These are phyloP conservation scores for Calcarius lapponicus DNA, from an alignment of 2,797 vertebrate genomes.

Conservation along the genomic window DNA sequence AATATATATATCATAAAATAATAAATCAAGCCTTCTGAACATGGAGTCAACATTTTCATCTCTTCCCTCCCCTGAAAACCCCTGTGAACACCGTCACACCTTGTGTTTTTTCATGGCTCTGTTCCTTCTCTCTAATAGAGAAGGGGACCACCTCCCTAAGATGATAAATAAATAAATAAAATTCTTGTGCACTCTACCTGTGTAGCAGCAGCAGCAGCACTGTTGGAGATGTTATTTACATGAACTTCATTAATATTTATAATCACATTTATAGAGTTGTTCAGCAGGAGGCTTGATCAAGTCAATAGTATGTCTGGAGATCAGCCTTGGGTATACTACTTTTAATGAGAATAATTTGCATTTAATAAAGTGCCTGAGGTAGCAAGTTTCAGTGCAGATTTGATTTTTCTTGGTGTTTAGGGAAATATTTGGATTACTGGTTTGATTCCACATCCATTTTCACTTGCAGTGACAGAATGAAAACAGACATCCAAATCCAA, in stretches of 20 bases:
- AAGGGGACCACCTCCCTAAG: neutral
- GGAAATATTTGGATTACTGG: conserved; percentile 19
- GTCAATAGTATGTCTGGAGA: conserved; percentile 51
- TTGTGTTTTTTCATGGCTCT: neutral
- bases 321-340: conserved; percentile 26
- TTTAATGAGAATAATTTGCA: conserved; percentile 48
- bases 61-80: no score
- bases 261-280: conserved; percentile 64
- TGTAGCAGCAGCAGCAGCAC: conserved; percentile 28
- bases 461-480: neutral
- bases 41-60: no score
- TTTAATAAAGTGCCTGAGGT: conserved; percentile 16
- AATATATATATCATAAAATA: no score
- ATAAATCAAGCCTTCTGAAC: no score
- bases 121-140: neutral
- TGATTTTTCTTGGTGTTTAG: neutral
- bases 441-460: neutral
- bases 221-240: conserved; percentile 60
- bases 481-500: neutral
- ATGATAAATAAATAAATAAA: neutral
- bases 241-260: conserved; percentile 71
- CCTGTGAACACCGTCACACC: no score
- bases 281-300: conserved; percentile 65
- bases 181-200: neutral
- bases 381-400: neutral